Evolutionary conservation across 2,113 vertebrate species (phyloP).

Genomic region (Mastomys coucha): DNA sequence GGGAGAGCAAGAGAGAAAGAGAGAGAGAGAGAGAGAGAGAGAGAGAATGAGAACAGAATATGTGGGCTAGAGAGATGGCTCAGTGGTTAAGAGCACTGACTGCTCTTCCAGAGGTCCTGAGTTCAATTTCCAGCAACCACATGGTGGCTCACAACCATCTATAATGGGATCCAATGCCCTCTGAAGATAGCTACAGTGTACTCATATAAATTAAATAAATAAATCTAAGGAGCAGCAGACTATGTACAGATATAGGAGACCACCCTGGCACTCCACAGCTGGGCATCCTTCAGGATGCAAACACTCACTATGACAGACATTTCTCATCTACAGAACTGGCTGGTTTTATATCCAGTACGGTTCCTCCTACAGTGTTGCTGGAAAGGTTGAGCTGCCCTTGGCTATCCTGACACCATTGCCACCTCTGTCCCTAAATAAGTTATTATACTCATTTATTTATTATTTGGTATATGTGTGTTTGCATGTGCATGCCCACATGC

Average conservation of each 20-base stretch:
- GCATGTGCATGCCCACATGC: background rate
- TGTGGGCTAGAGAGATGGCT: no score
- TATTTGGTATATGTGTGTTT: background rate
- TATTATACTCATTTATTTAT: background rate
- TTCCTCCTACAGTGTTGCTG: background rate
- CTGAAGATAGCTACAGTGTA: no score
- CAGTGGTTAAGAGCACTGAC: no score
- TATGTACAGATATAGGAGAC: no score
- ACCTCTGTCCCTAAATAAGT: background rate
- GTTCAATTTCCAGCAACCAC: no score
- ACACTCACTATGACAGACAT: background rate
- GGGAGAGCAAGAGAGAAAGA: background rate
- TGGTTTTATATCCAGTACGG: background rate
- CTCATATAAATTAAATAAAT: no score
- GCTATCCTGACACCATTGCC: background rate
- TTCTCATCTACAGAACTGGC: background rate
- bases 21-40: background rate
- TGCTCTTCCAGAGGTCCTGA: no score
- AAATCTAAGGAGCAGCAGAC: no score
- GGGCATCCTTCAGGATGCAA: background rate
- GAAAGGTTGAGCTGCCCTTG: no score
- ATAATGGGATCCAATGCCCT: no score
- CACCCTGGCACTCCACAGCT: background rate
- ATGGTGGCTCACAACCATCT: no score
- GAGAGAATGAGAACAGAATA: background rate